Base-by-base conservation (phyloP, 2,888 invertebrate species). In the Parapristionchus giblindavisi region DNA sequence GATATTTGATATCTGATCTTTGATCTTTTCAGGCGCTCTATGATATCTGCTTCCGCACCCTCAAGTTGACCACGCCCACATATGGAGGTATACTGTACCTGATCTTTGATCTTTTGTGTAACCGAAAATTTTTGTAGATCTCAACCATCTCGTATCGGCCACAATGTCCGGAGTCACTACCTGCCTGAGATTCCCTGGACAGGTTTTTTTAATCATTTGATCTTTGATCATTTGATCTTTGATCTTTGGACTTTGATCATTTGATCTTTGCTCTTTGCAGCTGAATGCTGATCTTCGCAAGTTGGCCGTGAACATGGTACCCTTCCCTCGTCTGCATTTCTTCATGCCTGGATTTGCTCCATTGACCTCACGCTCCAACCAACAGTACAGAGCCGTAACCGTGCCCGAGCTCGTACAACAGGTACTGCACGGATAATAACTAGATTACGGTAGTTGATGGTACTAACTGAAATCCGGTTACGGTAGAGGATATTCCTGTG, bases 181-280 rank as follows among this genome's bases (percentile, higher is more conserved):
- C 38, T 90, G 90, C 89, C 91, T 94, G 51, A 91, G 94, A 83
- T 95, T 95, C 91, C 95, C 95, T 17, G 95, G 95, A 75, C 83
- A 83, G 77, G 65, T 82, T 21, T 24, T 34, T 17, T 8, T 43
- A 14, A 63, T 27, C n/a, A 38, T 27, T 5, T 11, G 40, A 63
- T 63, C 5, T 17, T n/a, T 21, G 21, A 61, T 29, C 48, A 48
- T 48, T 58, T 4, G 14, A 58, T 27, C 5, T 17, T 4, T 27
- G 6, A 29, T 58, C 58, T 17, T 17, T 27, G 32, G 21, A 32
- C 58, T 3, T 27, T 36, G 61, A 6, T 61, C 24, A 17, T 52
- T n/a, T 4, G 3, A 51, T 5, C 17, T 17, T 24, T 51, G 24
- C 51, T 38, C 51, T n/a, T 5, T 60, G 24, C 75, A 75, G 88